Percentiles rank a stretch among this genome's conserved stretches.
These are phyloP conservation scores for Acarapis woodi DNA, from an alignment of 1,140 invertebrate genomes.

Conservation along the genomic window DNA sequence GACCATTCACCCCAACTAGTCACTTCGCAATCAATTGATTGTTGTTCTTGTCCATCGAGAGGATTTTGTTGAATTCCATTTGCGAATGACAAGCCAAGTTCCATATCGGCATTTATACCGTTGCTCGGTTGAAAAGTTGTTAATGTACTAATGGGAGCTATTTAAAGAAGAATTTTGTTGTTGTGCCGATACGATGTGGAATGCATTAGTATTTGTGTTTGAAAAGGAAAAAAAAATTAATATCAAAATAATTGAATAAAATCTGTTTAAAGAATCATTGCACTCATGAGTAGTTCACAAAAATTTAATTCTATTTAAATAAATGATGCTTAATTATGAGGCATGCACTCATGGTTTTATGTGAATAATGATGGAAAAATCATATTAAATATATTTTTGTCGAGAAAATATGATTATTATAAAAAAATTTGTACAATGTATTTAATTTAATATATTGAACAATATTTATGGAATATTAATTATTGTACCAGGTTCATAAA, in stretches of 20 bases:
- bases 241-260: neutral
- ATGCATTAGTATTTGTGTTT: neutral
- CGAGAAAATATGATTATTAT: no score
- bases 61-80: neutral
- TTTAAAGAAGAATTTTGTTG: neutral
- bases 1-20: conserved; percentile 42
- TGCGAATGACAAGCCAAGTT: neutral
- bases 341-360: no score
- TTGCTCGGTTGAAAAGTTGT: neutral
- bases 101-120: neutral
- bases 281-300: neutral
- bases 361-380: no score
- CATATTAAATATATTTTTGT: no score
- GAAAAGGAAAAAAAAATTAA: neutral
- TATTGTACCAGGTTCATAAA: no score
- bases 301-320: neutral
- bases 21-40: conserved; percentile 26
- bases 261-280: neutral
- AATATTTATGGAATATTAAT: no score
- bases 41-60: conserved; percentile 6
- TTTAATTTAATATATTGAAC: no score
- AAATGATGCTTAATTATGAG: neutral
- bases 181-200: neutral
- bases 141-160: conserved; percentile 9
- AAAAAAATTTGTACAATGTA: no score